Evolutionary conservation across 2,797 vertebrate genomes (phyloP), one percentile per base, ranked within the genome.

Genomic region (Tadarida brasiliensis): DNA sequence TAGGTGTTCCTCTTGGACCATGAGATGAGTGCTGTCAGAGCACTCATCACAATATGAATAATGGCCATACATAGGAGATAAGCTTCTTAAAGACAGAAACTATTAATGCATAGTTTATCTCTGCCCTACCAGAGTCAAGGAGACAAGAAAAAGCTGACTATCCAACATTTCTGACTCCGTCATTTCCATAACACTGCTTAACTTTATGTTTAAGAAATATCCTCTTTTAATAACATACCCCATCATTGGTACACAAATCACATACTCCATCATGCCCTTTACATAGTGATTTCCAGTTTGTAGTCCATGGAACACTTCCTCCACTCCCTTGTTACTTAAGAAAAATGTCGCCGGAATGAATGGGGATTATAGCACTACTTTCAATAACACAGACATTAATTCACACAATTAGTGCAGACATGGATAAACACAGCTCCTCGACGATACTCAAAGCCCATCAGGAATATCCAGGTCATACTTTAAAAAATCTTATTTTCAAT

Each of bases 271-370:
- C 92, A 73, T 56, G 6, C 44, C 20, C 61, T 73, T 94, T 80
- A 88, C 96, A 70, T 92, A 57, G 47, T 65, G 85, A 68, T 95
- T 96, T 96, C 15, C 61, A 89, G 70, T 90, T 90, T 96, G 22
- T 86, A 68, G n/a, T 80, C 24, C 3, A 12, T 71, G 67, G 65
- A 94, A 92, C 16, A 57, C 74, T 96, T 91, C 84, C 2, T 67
- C 68, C n/a, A 81, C 73, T 92, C 30, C 20, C 20, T 71, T 88
- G 33, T 87, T 88, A 76, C n/a, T 83, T 81, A 0, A 49, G 80
- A 71, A 87, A 86, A 91, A 51, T 44, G 33, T 20, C n/a, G 35
- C 47, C 26, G 51, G 82, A 92, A 88, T 94, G 63, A 97, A 89
- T 90, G 57, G 81, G 49, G 47, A 70, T 74, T 87, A 78, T 12